Evolutionary conservation across 30 jellyfish, hydroid and myxozoan species (phyloP), one percentile per base, ranked within the genome.

Genomic region (Rhopilema esculentum): DNA sequence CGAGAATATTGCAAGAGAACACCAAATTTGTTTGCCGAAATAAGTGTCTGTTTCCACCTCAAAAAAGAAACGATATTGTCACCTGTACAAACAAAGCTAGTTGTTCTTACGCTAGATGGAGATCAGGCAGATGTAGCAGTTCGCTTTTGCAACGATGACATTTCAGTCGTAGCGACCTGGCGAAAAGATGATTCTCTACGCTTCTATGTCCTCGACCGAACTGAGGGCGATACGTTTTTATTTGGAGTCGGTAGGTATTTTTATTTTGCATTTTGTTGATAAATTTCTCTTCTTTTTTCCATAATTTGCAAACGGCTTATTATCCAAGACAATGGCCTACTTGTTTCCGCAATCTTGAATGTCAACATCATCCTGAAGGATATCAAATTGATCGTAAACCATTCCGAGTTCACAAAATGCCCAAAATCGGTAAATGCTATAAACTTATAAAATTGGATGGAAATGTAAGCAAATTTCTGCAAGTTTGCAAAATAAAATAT

Each of bases 191-290:
- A 85, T 53, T 63, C 28, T 85, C 27, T 85, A 85, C 31, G 93
- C 93, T 8, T 85, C 88, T 1, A 52, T 85, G 83, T 27, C 93
- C 20, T 20, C 88, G 6, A 40, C 48, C 21, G 93, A 85, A 19
- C 23, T 68, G 49, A 62, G 66, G 65, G 75, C 87, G 17, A 67
- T 85, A 49, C 50, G 76, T 25, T 85, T 85, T 50, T 85, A 85
- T 27, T 27, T 85, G 18, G 93, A 85, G 20, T 48, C 72, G 88
- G 93, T 85, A 61, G 25, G 93, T 18, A 23, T 22, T 29, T 29
- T 25, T 72, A 27, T 24, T 29, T 70, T 29, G n/a, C n/a, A n/a
- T n/a, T n/a, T n/a, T n/a, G n/a, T n/a, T n/a, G n/a, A n/a, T n/a
- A n/a, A n/a, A n/a, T n/a, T n/a, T 12, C 57, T 12, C 57, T 6